Percentiles rank a stretch among this genome's conserved stretches.
These are phyloP conservation scores for Cheiracanthium punctorium DNA, from an alignment of 2,888 invertebrate species.

Conservation along the genomic window DNA sequence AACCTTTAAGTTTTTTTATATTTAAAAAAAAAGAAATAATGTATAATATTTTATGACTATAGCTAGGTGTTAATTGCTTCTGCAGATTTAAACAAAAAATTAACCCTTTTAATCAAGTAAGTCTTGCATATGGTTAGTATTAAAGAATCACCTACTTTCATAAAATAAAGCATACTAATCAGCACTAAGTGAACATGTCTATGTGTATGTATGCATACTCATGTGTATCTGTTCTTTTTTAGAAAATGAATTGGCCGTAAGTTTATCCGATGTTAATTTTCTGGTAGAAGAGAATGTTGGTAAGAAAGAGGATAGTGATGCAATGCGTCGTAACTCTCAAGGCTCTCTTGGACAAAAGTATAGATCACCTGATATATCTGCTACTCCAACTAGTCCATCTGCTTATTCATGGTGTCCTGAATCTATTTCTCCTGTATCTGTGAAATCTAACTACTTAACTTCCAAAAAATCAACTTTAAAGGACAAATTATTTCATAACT, in stretches of 20 bases:
- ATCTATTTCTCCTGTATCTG: conserved; percentile 32
- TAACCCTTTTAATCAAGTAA: no score
- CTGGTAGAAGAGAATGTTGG: conserved; percentile 61
- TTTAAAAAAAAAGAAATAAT: no score
- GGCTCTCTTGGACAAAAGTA: conserved; percentile 60
- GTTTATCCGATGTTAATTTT: conserved; percentile 69
- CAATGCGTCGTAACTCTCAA: conserved; percentile 56
- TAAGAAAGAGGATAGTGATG: conserved; percentile 33
- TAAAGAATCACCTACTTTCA: no score
- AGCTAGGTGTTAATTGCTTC: no score
- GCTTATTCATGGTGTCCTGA: conserved; percentile 69
- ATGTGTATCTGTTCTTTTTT: not conserved
- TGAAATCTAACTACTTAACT: conserved; percentile 36
- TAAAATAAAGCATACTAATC: no score
- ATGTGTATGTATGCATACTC: not conserved
- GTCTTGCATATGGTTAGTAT: no score
- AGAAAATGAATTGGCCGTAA: conserved; percentile 63
- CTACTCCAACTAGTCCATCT: conserved; percentile 67
- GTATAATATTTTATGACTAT: no score
- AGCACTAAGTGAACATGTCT: no score
- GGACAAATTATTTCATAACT: conserved; percentile 63
- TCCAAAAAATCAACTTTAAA: conserved; percentile 56
- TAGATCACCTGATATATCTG: conserved; percentile 64
- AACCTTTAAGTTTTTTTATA: no score
- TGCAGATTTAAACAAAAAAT: no score